Percentiles rank a stretch among this genome's conserved stretches.
Conservation (phyloP, 2,113 vertebrate genomes). For the Thryonomys swinderianus region DNA sequence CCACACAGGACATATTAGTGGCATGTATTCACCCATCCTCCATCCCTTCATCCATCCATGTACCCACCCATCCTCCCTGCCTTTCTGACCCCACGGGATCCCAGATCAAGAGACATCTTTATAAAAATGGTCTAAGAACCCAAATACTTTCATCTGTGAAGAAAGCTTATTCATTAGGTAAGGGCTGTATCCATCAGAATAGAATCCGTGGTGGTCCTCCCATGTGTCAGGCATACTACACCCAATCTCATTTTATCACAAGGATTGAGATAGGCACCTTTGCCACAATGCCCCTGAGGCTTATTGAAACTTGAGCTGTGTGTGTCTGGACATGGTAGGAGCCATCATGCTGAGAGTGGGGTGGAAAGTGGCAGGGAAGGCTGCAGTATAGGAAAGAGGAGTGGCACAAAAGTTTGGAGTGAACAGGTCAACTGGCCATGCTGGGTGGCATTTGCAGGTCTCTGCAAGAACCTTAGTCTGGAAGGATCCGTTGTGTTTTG, state of each 20-base stretch:
- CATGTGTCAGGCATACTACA: background rate
- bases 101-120: background rate
- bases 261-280: background rate
- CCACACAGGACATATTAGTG: background rate
- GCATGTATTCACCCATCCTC: background rate
- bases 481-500: background rate
- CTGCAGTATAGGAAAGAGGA: background rate
- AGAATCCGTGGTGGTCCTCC: no score
- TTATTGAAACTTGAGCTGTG: background rate
- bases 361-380: background rate
- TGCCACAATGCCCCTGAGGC: background rate
- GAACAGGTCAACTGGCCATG: background rate
- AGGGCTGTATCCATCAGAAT: background rate
- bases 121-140: background rate
- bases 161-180: background rate
- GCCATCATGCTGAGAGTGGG: background rate
- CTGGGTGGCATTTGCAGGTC: background rate
- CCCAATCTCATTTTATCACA: background rate
- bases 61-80: background rate
- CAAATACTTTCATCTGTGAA: background rate
- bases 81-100: background rate
- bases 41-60: no score
- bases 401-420: background rate
- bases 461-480: background rate
- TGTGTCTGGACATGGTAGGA: background rate